Conservation (phyloP, 1,140 invertebrate species). For the Saccostrea cuccullata region DNA sequence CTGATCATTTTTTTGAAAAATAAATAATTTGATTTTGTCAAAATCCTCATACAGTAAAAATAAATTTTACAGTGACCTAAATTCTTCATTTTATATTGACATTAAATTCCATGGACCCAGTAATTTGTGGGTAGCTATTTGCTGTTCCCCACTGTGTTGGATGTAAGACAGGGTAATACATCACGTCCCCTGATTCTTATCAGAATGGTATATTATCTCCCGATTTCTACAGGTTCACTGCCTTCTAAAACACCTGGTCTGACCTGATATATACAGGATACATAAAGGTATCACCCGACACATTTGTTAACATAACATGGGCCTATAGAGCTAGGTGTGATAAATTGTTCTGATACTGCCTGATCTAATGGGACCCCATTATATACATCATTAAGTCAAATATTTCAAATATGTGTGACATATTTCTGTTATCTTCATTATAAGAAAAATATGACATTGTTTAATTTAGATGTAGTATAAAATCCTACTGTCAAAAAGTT, state of each 20-base stretch:
- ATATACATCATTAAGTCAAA: neutral
- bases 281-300: neutral
- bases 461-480: neutral
- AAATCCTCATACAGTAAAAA: neutral
- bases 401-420: constrained; percentile 15
- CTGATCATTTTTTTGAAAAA: neutral
- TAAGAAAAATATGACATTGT: neutral
- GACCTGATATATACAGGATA: neutral
- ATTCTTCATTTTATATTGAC: neutral
- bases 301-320: constrained; percentile 28
- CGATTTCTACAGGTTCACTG: neutral
- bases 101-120: neutral
- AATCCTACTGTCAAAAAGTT: neutral
- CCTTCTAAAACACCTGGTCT: neutral
- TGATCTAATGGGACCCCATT: neutral
- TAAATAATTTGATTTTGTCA: neutral
- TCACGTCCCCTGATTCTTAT: constrained; percentile 6
- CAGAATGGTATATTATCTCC: constrained; percentile 5
- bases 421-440: neutral
- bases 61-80: neutral
- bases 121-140: neutral
- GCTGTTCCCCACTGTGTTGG: neutral
- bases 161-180: neutral
- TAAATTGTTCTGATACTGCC: neutral
- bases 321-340: neutral